Conservation (phyloP, 1,140 invertebrate genomes). For the Rhizoglyphus robini region DNA sequence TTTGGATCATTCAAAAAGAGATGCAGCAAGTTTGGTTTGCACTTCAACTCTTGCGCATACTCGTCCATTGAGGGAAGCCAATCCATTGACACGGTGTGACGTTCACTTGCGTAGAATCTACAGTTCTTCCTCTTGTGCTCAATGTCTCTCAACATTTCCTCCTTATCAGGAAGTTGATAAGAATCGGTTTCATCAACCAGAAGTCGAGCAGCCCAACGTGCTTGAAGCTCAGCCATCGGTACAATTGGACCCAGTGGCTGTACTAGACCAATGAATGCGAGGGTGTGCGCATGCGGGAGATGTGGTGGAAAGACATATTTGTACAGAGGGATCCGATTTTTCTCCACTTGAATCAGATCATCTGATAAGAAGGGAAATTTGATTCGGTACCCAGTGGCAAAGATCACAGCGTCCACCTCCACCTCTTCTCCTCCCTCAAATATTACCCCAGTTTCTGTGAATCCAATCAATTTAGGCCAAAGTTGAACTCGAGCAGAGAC, state of each 20-base stretch:
- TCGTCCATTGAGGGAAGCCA: constrained; percentile 34
- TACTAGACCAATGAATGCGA: constrained; percentile 41
- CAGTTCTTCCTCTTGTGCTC: constrained; percentile 29
- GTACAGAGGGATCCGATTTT: constrained; percentile 38
- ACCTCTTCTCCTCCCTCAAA: constrained; percentile 29
- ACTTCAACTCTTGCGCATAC: constrained; percentile 32
- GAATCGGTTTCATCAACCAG: neutral
- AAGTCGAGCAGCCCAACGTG: constrained; percentile 32
- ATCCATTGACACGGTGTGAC: constrained; percentile 38
- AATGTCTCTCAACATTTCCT: constrained; percentile 34
- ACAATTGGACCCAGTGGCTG: constrained; percentile 41
- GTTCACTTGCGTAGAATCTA: constrained; percentile 30
- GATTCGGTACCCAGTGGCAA: constrained; percentile 35
- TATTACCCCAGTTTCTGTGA: constrained; percentile 32
- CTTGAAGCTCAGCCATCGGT: constrained; percentile 41
- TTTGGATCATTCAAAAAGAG: constrained; percentile 31
- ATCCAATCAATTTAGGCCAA: constrained; percentile 33
- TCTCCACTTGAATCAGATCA: constrained; percentile 24
- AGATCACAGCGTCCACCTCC: constrained; percentile 31
- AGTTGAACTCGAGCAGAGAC: constrained; percentile 36
- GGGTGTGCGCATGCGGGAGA: constrained; percentile 27
- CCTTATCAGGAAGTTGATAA: constrained; percentile 29
- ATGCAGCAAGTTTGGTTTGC: constrained; percentile 31
- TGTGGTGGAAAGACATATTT: constrained; percentile 37
- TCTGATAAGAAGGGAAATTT: constrained; percentile 33